phyloP scores from a whole-genome alignment of 2,888 invertebrate genomes.

The Azorinus chamasolen region DNA sequence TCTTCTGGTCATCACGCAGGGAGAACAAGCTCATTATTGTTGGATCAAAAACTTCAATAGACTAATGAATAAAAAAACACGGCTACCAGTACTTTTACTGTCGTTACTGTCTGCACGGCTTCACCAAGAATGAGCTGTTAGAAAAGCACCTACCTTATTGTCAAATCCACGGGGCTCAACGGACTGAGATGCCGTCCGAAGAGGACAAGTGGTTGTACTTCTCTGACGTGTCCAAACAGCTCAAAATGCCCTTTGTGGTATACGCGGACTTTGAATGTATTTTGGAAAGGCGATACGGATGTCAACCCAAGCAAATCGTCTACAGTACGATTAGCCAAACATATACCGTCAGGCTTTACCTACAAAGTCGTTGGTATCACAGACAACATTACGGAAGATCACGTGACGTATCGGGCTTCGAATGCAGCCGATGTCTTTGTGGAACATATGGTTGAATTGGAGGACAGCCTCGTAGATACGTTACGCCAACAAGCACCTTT shows the following conservation, averaged over 20 bases:
- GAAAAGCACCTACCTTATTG: slow-evolving; percentile 24
- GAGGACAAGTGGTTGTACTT: slow-evolving; percentile 5
- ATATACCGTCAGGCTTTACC: too few relatives aligned
- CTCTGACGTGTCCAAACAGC: slow-evolving; percentile 11
- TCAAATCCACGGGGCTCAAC: slow-evolving; percentile 1
- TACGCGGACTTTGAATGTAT: slow-evolving; percentile 17
- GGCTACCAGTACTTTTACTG: slow-evolving; percentile 5
- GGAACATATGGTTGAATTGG: slow-evolving; percentile 11
- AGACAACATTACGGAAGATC: slow-evolving; percentile 8
- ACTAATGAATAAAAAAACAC: slow-evolving; percentile 5
- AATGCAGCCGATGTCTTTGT: slow-evolving; percentile 15
- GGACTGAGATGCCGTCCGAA: slow-evolving; percentile 13
- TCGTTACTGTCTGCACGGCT: slow-evolving; percentile 15
- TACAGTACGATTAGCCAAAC: slow-evolving; percentile 13
- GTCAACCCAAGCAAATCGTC: not conserved
- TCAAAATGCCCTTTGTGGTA: slow-evolving; percentile 19
- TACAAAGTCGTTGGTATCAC: too few relatives aligned
- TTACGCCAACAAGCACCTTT: not conserved
- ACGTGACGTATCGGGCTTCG: slow-evolving; percentile 18
- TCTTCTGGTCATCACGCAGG: slow-evolving; percentile 10
- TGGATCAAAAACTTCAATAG: slow-evolving; percentile 15
- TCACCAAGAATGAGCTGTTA: not conserved
- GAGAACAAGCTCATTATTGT: slow-evolving; percentile 22
- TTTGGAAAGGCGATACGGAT: not conserved
- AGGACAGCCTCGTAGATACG: slow-evolving; percentile 14